Evolutionary conservation across 2,797 vertebrate species (phyloP), one percentile per base, ranked within the genome.

Genomic region (Strix occidentalis): DNA sequence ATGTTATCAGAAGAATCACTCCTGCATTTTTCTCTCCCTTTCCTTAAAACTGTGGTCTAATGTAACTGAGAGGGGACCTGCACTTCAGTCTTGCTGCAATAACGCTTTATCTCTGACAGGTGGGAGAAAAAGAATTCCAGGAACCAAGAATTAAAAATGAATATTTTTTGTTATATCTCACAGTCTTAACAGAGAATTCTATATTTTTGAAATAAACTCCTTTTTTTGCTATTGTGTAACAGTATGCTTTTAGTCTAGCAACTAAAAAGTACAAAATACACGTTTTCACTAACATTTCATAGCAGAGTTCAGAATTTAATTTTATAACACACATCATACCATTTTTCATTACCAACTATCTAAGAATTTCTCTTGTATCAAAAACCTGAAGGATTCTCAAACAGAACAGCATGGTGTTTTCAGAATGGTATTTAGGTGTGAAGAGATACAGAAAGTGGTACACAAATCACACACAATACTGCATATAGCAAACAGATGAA

Each of bases 231-330:
- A 61, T 51, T 95, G 68, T 56, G 25, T 65, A 66, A 56, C 8
- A 54, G 5, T 10, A n/a, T 58, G 25, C 28, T 82, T 94, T 65
- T 89, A 78, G 91, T 92, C 58, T 72, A 39, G 51, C 74, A 87
- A 58, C 7, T 35, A 53, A 74, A 95, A 95, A 35, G 63, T 68
- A 92, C 70, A 90, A 83, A 95, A 72, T 50, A 66, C 45, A 74
- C 76, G 45, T 28, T 81, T 63, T 58, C 53, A 33, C 79, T 82
- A 76, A 77, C 16, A 43, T 35, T 83, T 80, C 88, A 60, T 57
- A 85, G 69, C 61, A 69, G 87, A 78, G 46, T 93, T 94, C 90
- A 91, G 92, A 92, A 90, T 94, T 94, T 58, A 91, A 84, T 94
- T 96, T 92, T 53, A 37, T 80, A 95, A 93, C 63, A 76, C 35